Conservation (phyloP, 2,797 vertebrate genomes). For the Glyptemys insculpta region DNA sequence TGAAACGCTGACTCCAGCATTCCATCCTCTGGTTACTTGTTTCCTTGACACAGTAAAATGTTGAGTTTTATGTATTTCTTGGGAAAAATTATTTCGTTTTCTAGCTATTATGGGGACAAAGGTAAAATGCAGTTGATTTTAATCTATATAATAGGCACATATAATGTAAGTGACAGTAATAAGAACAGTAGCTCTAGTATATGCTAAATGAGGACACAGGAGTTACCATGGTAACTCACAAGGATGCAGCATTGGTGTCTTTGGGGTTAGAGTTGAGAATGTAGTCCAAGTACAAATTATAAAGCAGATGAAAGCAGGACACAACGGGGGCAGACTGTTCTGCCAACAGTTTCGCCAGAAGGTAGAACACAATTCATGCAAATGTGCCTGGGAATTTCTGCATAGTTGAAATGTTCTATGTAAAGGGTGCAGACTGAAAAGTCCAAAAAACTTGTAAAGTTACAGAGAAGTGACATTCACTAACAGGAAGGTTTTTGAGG, state of each 20-base stretch:
- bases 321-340: neutral
- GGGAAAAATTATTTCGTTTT: constrained; percentile 41
- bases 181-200: neutral
- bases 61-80: constrained; percentile 22
- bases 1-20: constrained; percentile 74
- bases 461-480: neutral
- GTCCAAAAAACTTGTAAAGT: neutral
- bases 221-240: neutral
- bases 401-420: neutral
- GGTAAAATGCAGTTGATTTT: constrained; percentile 10
- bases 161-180: accelerated
- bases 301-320: constrained; percentile 42
- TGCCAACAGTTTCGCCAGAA: neutral
- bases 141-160: neutral
- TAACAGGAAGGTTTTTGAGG: neutral
- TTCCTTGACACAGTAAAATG: constrained; percentile 39
- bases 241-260: constrained; percentile 7
- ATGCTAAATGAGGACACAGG: neutral
- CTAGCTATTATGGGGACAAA: constrained; percentile 28
- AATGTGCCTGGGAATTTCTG: neutral
- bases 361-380: neutral
- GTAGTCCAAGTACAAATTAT: constrained; percentile 16
- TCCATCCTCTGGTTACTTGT: constrained; percentile 51
- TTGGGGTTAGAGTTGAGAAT: constrained; percentile 6
- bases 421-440: neutral